A percentile compares a stretch with the other conserved stretches of the same genome.
Evolutionary conservation across 53 echinoderm and acorn worm genomes (phyloP).

Genomic region (Paracentrotus lividus): DNA sequence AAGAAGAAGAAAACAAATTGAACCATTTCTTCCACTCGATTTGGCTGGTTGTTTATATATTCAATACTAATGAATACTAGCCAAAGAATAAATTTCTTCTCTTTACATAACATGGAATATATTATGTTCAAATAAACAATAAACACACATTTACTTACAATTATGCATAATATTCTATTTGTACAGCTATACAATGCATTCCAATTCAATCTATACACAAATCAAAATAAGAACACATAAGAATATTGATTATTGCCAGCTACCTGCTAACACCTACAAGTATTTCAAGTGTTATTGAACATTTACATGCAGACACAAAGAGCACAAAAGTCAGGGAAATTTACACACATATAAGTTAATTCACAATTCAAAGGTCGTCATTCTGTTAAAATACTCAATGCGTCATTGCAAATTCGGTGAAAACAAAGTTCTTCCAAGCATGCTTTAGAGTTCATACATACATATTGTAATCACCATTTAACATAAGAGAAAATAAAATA

Average conservation of each 20-base stretch:
- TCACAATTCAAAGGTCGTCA: constrained; percentile 2
- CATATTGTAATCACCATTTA: not conserved
- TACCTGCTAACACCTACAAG: constrained; percentile 47
- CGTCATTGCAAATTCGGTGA: constrained; percentile 5
- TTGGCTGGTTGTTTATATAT: constrained; percentile 42
- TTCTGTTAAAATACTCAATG: not conserved
- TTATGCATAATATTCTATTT: constrained; percentile 68
- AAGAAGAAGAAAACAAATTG: not conserved
- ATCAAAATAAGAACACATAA: constrained; percentile 19
- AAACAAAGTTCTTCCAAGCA: not conserved
- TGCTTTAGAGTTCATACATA: not conserved
- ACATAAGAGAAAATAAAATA: constrained; percentile 20
- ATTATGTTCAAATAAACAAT: constrained; percentile 70
- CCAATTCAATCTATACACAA: constrained; percentile 60
- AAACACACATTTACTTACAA: constrained; percentile 44
- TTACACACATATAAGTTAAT: constrained; percentile 70
- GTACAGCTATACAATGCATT: constrained; percentile 70
- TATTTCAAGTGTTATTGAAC: constrained; percentile 46
- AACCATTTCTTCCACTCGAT: not conserved
- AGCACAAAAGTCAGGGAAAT: constrained; percentile 62
- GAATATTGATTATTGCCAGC: constrained; percentile 65
- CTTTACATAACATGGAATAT: constrained; percentile 71
- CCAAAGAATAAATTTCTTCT: constrained; percentile 64
- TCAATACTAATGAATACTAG: constrained; percentile 54
- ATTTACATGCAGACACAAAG: constrained; percentile 67